Percentiles rank a stretch among this genome's conserved stretches.
Evolutionary conservation across 2,888 invertebrate genomes (phyloP).

Genomic region (Cryptosula pallasiana): DNA sequence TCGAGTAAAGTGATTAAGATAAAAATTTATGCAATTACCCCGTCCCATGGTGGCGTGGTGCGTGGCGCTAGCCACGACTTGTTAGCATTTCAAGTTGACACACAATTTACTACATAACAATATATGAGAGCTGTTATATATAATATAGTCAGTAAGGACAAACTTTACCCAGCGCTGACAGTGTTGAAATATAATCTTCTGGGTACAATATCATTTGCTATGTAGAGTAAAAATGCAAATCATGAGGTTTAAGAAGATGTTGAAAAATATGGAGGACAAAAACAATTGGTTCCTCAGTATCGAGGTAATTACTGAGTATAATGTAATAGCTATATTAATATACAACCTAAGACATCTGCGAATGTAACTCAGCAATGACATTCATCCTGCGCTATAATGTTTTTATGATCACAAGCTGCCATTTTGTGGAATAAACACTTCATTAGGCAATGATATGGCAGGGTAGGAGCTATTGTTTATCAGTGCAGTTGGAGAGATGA

Average conservation of each 20-base stretch:
- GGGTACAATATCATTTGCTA: no score
- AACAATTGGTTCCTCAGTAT: no score
- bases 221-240: no score
- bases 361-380: background rate
- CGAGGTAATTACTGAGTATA: background rate
- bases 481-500: background rate
- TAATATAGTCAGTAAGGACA: no score
- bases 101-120: background rate
- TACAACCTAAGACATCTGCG: background rate
- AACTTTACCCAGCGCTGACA: no score
- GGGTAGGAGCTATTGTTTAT: background rate
- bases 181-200: no score
- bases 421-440: background rate
- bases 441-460: background rate
- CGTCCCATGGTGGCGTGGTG: background rate
- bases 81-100: background rate
- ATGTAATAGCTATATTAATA: background rate
- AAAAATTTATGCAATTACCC: constrained; percentile 21
- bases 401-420: background rate
- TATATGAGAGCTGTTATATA: constrained; percentile 4
- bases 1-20: constrained; percentile 24
- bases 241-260: background rate
- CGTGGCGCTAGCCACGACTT: background rate
- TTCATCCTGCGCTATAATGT: background rate
- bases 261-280: background rate